Base-by-base conservation (phyloP, 2,113 vertebrate genomes). In the Muntiacus muntjak region DNA sequence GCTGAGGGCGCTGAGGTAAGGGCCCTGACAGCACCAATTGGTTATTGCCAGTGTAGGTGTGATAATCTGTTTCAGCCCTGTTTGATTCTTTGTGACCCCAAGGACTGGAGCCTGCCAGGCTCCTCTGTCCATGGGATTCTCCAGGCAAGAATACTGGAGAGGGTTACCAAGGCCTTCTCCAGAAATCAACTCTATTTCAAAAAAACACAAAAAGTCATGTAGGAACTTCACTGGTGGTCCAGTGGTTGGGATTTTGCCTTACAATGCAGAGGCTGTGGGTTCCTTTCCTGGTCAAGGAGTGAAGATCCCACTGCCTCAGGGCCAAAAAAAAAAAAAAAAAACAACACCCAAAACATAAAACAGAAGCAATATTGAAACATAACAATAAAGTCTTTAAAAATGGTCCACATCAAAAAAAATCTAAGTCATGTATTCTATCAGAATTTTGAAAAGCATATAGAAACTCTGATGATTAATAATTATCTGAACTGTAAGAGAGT, bases 1-100 rank as follows among this genome's bases (percentile, higher is more conserved):
- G 98, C 99, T 99, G 55, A 98, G 98, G 98, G 99, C 98, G 0
- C 98, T 99, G 62, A 99, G 99, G 99, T 99, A 99, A 98, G 43
- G 11, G 4, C 2, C 62, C 26, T 12, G 0, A 1, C 0, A 5
- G 13, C 47, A 10, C 4, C 57, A 50, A 1, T 0, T 6, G 0
- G 36, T 81, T 26, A 4, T 2, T 60, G 47, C 55, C 11, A 40
- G 16, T 8, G 1, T 3, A 2, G 14, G 13, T 43, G 36, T 76
- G 40, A 40, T 26, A 26, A 23, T 40, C 67, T 74, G n/a, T 36
- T 6, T 23, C 67, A 74, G 67, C 19, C 40, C 36, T 76, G 12
- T 4, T 26, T 43, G 12, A 43, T 12, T 43, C 6, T 76, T 7
- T 43, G 40, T 25, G 40, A 76, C 36, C 71, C 12, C 71, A 43